A percentile compares a stretch with the other conserved stretches of the same genome.
phyloP scores from a whole-genome alignment of 92 coral and sea anemone genomes.

The Epizoanthus rinbou region DNA sequence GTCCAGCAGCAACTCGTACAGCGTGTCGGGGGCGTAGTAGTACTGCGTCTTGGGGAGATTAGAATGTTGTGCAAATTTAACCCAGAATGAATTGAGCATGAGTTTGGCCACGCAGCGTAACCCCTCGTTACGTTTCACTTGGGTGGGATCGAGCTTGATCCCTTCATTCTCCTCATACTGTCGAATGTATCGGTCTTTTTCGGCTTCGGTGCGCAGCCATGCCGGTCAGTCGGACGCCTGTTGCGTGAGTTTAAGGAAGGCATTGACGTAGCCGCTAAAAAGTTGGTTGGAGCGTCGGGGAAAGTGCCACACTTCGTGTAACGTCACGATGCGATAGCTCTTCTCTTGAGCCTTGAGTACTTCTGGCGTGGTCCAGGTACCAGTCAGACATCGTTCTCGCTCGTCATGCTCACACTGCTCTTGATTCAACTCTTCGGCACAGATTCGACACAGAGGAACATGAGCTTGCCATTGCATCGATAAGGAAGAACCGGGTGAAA shows the following conservation, averaged over 20 bases:
- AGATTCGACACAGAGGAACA: slow-evolving; percentile 31
- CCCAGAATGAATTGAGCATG: slow-evolving; percentile 31
- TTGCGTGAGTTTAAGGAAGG: background rate
- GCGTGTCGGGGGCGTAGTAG: too few species aligned
- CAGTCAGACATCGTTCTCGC: background rate
- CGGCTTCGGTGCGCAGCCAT: background rate
- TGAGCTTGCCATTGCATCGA: background rate
- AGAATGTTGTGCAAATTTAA: background rate
- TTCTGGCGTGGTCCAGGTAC: background rate
- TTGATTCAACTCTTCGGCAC: background rate
- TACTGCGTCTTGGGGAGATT: too few species aligned
- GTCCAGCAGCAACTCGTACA: background rate
- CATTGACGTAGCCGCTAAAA: background rate
- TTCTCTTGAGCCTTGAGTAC: background rate
- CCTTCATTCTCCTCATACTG: background rate
- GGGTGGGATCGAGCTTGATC: background rate
- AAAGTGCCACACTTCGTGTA: background rate
- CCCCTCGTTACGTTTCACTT: background rate
- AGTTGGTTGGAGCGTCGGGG: background rate
- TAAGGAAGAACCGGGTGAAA: background rate
- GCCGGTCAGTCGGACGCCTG: background rate
- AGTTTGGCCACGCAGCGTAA: background rate
- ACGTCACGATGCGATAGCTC: background rate
- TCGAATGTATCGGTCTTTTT: background rate
- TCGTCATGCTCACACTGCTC: background rate